A percentile compares a stretch with the other conserved stretches of the same genome.
Evolutionary conservation across 2,888 invertebrate species (phyloP).

Genomic region (Odontothrips loti): DNA sequence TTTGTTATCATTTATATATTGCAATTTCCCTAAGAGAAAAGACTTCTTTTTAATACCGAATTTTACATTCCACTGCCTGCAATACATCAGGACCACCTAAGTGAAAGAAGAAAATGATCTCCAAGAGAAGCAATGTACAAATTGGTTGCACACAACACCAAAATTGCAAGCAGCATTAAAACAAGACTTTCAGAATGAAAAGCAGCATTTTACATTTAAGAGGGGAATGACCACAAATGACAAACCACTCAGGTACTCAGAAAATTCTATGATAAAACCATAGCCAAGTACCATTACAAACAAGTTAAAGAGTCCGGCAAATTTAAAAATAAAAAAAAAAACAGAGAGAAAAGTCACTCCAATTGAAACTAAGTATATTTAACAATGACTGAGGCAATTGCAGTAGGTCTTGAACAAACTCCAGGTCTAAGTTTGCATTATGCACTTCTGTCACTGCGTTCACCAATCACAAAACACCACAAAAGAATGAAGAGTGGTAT

Average conservation of each 20-base stretch:
- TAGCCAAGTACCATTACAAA: conserved; percentile 16
- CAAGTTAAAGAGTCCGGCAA: background rate
- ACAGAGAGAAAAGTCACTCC: background rate
- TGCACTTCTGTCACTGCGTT: background rate
- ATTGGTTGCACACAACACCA: background rate
- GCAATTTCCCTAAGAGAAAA: background rate
- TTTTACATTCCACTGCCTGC: background rate
- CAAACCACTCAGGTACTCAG: background rate
- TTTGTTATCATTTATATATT: conserved; percentile 15
- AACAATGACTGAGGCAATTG: background rate
- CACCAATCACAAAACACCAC: conserved; percentile 5
- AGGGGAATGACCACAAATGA: background rate
- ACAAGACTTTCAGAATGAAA: background rate
- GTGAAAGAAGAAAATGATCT: background rate
- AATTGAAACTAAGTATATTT: conserved; percentile 10
- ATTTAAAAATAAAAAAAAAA: background rate
- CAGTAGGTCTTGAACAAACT: background rate
- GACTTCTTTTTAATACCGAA: background rate
- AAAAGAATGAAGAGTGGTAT: background rate
- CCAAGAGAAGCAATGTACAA: background rate
- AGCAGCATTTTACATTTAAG: background rate
- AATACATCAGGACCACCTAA: background rate
- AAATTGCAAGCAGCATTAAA: background rate
- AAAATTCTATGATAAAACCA: background rate
- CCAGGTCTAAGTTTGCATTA: background rate